Base-by-base conservation (phyloP, 2,888 invertebrate genomes). In the Torymus tubicola region DNA sequence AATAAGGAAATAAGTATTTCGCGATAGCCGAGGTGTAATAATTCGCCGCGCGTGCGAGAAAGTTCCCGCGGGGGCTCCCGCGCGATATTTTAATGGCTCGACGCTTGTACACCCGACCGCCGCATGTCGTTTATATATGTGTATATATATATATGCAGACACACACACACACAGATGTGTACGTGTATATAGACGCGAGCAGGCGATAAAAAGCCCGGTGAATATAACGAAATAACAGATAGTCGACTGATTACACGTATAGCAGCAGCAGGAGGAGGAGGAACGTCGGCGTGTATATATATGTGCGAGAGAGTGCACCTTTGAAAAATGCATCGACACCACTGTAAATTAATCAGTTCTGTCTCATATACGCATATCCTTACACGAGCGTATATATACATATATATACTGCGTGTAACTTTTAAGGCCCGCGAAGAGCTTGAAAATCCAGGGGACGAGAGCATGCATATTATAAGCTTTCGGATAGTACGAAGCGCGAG, bases 1-100 rank as follows among this genome's bases (percentile, higher is more conserved):
- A 77, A 81, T 81, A 81, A 81, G 72, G 52, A 72, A 72, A 77
- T 75, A 67, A 75, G 78, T 72, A 78, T 57, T 63, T 63, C 58
- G 68, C 64, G 69, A 58, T 55, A 18, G 60, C 58, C 52, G 52
- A 55, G 16, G 53, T 5, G 71, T 31, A 80, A 80, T 80, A 78
- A 73, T 69, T 70, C 70, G 68, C 67, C 42, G 55, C 64, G 72
- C 64, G 72, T 31, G 80, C 80, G 76, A 71, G 83, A 84, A 84
- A 85, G 83, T 86, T 84, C 82, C 84, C 85, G 84, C 82, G 78
- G 82, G 83, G 79, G 80, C 75, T 71, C 74, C 81, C 77, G 55
- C 64, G 83, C 79, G 82, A 85, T 85, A 84, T 86, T 85, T 86
- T 84, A 86, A 84, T 81, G 83, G 82, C 68, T n/a, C 16, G 69